Conservation (phyloP, 2,113 vertebrate genomes). For the Pollachius pollachius region DNA sequence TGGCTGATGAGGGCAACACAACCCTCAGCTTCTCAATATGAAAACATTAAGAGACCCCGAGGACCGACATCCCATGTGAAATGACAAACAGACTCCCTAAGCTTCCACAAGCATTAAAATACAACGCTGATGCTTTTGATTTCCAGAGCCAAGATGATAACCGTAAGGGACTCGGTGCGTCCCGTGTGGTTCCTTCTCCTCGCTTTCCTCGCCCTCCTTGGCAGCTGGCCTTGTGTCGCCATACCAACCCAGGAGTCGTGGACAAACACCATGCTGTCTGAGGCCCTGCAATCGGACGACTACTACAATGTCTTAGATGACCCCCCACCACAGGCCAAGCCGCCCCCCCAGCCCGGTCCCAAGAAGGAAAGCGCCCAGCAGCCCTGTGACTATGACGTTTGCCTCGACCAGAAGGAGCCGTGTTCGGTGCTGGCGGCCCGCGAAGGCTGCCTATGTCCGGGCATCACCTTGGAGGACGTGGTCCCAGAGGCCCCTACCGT, state of each 20-base stretch:
- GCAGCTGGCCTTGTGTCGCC: conserved; percentile 27
- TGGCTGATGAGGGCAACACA: too few relatives aligned
- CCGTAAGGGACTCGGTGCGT: conserved; percentile 21
- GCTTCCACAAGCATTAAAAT: conserved; percentile 12
- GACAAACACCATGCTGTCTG: rapidly evolving
- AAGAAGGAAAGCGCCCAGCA: rapidly evolving
- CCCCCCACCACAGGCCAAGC: rapidly evolving
- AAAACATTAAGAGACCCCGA: conserved; percentile 3
- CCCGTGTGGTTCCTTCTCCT: conserved; percentile 39
- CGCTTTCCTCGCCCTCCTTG: conserved; percentile 43
- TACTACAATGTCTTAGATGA: not conserved
- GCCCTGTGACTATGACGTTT: conserved; percentile 58
- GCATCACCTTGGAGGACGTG: conserved; percentile 10
- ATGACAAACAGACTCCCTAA: not conserved
- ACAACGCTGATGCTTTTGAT: conserved; percentile 18
- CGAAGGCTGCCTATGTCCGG: conserved; percentile 60
- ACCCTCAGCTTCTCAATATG: not conserved
- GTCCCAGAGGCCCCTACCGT: conserved; percentile 44
- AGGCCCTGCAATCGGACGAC: not conserved
- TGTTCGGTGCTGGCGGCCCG: conserved; percentile 25
- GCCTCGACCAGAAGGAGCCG: conserved; percentile 49
- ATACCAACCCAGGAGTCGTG: not conserved
- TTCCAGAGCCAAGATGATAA: conserved; percentile 38
- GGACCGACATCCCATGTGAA: not conserved
- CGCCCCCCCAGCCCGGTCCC: rapidly evolving